phyloP scores from a whole-genome alignment of 2,797 vertebrate genomes.

The Notolepis coatsorum region DNA sequence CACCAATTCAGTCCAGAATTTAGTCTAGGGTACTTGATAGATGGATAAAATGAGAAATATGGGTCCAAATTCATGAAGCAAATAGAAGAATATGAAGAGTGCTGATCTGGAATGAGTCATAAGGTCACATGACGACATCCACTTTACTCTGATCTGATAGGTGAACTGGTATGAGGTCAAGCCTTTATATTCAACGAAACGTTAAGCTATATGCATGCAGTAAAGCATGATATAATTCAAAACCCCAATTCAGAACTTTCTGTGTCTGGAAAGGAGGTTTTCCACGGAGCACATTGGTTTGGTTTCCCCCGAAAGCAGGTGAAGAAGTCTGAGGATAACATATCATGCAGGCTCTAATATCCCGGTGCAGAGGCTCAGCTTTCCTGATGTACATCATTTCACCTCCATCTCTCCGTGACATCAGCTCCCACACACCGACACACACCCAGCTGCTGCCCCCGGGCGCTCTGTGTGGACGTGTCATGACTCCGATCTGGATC shows the following conservation, averaged over 20 bases:
- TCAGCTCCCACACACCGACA: conserved; percentile 67
- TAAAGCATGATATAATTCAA: no score
- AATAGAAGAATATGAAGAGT: background rate
- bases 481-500: conserved; percentile 62
- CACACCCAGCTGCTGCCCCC: conserved; percentile 47
- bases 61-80: background rate
- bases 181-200: background rate
- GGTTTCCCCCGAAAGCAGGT: conserved; percentile 39
- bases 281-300: conserved; percentile 3
- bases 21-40: background rate
- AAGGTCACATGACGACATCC: background rate
- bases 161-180: background rate
- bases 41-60: background rate
- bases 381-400: conserved; percentile 63
- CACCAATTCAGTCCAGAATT: conserved; percentile 40
- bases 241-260: no score
- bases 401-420: conserved; percentile 71
- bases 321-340: conserved; percentile 26
- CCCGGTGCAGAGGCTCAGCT: conserved; percentile 39
- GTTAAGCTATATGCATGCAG: background rate
- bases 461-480: conserved; percentile 46
- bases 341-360: conserved; percentile 25
- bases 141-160: background rate
- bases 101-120: background rate
- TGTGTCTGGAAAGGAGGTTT: background rate